Percentiles rank a stretch among this genome's conserved stretches.
Conservation (phyloP, 1,140 invertebrate species). For the Zaprionus davidi region DNA sequence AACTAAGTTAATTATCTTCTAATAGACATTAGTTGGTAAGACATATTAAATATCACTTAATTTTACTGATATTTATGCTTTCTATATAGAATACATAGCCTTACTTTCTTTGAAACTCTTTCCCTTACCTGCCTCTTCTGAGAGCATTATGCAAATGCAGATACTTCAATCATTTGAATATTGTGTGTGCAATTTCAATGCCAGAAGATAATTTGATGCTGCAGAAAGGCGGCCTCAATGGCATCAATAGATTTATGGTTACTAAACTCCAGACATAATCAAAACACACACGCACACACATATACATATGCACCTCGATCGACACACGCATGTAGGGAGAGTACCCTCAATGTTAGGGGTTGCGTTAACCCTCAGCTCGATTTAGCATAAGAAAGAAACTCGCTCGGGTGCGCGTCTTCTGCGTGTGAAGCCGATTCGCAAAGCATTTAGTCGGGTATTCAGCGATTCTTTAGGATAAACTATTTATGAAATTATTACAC, state of each 20-base stretch:
- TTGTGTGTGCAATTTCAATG: conserved; percentile 60
- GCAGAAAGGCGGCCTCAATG: conserved; percentile 78
- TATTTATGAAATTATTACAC: conserved; percentile 82
- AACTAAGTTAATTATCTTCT: not conserved
- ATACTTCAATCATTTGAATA: conserved; percentile 61
- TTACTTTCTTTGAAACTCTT: not conserved
- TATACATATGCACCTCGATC: not conserved
- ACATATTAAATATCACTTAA: not conserved
- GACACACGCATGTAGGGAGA: conserved; percentile 1
- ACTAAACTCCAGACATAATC: conserved; percentile 77
- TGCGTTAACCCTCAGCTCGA: conserved; percentile 33
- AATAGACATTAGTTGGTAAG: not conserved
- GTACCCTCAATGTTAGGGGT: conserved; percentile 51
- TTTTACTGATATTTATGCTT: not conserved
- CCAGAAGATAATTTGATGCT: conserved; percentile 75
- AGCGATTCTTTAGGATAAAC: conserved; percentile 77
- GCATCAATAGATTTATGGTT: conserved; percentile 82
- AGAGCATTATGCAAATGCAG: conserved; percentile 64
- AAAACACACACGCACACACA: conserved; percentile 61
- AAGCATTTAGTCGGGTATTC: conserved; percentile 72
- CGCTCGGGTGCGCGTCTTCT: conserved; percentile 25
- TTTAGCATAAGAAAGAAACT: conserved; percentile 68
- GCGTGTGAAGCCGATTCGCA: conserved; percentile 50
- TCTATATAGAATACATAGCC: not conserved
- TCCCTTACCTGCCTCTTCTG: not conserved